Evolutionary conservation across 1,140 invertebrate species (phyloP).

Genomic region (Rhynchophorus ferrugineus): DNA sequence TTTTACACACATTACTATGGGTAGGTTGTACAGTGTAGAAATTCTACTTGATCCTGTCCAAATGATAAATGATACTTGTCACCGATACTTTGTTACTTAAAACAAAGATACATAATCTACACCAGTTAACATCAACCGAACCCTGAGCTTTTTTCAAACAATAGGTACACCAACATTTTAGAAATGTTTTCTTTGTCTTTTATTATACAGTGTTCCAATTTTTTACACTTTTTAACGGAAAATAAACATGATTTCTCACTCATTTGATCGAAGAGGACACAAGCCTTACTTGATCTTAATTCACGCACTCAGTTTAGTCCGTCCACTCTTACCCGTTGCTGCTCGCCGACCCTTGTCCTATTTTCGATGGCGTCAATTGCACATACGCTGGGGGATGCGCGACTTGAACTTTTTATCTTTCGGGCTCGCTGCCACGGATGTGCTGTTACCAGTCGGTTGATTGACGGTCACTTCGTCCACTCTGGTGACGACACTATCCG

Average conservation of each 20-base stretch:
- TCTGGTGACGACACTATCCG: conserved; percentile 28
- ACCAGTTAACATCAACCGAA: too few species aligned
- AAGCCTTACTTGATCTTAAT: background rate
- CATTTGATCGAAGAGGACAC: background rate
- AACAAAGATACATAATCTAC: too few species aligned
- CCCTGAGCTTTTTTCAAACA: too few species aligned
- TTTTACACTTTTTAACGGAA: background rate
- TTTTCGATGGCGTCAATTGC: conserved; percentile 24
- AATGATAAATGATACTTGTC: too few species aligned
- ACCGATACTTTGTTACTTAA: too few species aligned
- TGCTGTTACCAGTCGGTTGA: background rate
- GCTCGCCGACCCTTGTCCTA: conserved; percentile 12
- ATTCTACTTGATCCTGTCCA: too few species aligned
- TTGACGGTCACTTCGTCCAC: conserved; percentile 21
- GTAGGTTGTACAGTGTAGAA: too few species aligned
- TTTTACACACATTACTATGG: too few species aligned
- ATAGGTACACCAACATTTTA: too few species aligned
- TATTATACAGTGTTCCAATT: too few species aligned
- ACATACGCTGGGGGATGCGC: conserved; percentile 30
- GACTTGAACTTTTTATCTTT: conserved; percentile 28
- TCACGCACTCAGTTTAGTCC: background rate
- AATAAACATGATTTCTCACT: background rate
- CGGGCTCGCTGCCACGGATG: background rate
- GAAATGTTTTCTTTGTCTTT: too few species aligned
- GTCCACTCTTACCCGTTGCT: background rate